Evolutionary conservation across 2,113 vertebrate genomes (phyloP).

Genomic region (Platysternon megacephalum): DNA sequence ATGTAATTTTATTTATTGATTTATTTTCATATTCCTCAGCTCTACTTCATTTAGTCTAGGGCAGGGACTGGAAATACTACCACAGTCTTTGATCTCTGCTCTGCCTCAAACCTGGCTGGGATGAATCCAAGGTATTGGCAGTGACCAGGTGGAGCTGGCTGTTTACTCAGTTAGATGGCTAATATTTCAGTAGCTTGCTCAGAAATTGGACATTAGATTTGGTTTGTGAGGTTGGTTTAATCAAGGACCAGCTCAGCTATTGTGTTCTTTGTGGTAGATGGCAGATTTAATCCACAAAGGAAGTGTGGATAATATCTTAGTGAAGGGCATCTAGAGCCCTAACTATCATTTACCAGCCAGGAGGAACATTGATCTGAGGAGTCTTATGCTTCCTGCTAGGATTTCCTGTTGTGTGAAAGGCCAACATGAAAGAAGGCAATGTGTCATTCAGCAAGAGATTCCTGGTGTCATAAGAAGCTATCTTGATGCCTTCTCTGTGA

Average conservation of each 20-base stretch:
- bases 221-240: not conserved
- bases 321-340: not conserved
- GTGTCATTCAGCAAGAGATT: not conserved
- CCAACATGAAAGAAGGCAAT: not conserved
- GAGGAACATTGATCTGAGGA: not conserved
- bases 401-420: not conserved
- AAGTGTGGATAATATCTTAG: not conserved
- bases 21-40: not conserved
- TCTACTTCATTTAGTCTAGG: not conserved
- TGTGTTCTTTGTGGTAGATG: not conserved
- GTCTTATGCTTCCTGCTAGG: not conserved
- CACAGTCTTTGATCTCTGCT: not conserved
- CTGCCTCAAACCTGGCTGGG: not conserved
- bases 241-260: not conserved
- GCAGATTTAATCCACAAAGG: not conserved
- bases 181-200: not conserved
- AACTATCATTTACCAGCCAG: not conserved
- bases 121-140: not conserved
- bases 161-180: not conserved
- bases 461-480: not conserved
- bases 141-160: not conserved
- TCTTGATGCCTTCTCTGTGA: not conserved
- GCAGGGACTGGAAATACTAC: not conserved
- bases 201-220: not conserved
- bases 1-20: not conserved